Conservation (phyloP, 2,888 invertebrate genomes). For the Drosophila greeni region DNA sequence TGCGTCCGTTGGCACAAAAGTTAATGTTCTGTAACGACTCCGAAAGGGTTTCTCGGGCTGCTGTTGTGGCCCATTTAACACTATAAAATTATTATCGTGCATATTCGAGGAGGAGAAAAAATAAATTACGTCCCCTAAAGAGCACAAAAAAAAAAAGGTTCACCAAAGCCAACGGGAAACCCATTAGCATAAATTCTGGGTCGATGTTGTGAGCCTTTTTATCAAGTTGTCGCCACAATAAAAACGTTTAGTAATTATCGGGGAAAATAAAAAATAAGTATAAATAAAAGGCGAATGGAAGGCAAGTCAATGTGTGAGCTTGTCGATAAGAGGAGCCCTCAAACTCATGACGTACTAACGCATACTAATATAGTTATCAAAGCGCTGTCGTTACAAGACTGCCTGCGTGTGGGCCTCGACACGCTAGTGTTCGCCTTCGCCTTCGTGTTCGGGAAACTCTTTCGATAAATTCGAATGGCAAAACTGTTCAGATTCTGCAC, state of each 20-base stretch:
- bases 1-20: slow-evolving; percentile 57
- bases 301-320: slow-evolving; percentile 47
- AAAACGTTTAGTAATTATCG: slow-evolving; percentile 69
- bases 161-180: slow-evolving; percentile 22
- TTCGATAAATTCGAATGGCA: slow-evolving; percentile 69
- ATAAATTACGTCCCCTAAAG: slow-evolving; percentile 9
- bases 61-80: slow-evolving; percentile 66
- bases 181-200: slow-evolving; percentile 61
- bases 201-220: slow-evolving; percentile 27
- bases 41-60: slow-evolving; percentile 49
- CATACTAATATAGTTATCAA: slow-evolving; percentile 63
- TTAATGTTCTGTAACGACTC: slow-evolving; percentile 67
- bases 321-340: slow-evolving; percentile 47
- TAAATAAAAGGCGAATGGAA: slow-evolving; percentile 15
- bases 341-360: slow-evolving; percentile 10
- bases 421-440: slow-evolving; percentile 66
- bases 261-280: slow-evolving; percentile 36
- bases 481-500: slow-evolving; percentile 40
- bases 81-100: slow-evolving; percentile 71
- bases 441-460: slow-evolving; percentile 55
- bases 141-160: slow-evolving; percentile 22
- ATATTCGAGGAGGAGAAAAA: slow-evolving; percentile 42
- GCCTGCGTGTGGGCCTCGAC: slow-evolving; percentile 38
- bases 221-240: slow-evolving; percentile 64
- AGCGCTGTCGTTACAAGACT: slow-evolving; percentile 45